Base-by-base conservation (phyloP, 2,888 invertebrate genomes). In the Meta bourneti region DNA sequence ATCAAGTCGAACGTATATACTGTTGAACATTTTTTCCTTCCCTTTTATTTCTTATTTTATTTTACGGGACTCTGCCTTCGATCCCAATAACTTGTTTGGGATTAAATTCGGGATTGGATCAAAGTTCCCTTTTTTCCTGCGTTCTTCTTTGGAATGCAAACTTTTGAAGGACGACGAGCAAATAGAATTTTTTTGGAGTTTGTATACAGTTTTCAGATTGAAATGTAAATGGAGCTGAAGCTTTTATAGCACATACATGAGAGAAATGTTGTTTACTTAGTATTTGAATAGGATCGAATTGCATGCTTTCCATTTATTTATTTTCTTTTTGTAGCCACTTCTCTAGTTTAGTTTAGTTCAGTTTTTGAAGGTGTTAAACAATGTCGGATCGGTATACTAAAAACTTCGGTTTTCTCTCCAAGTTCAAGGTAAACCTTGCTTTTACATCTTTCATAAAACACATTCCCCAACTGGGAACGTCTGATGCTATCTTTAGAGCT, bases 51-150 rank as follows among this genome's bases (percentile, higher is more conserved):
- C 51, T 72, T n/a, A 20, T 90, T 84, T 85, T 79, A 74, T 90
- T 90, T 20, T 80, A 34, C 74, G 51, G 19, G 52, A n/a, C 49
- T 20, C 52, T 20, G 79, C 16, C 49, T 85, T 80, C 61, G 19
- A 77, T 75, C 75, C 8, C 70, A 34, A 61, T 83, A 91, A 78
- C 87, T 91, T 86, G 61, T 77, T 87, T 70, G 72, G 87, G 87
- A 91, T 91, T 90, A 91, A 91, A 91, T 91, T 91, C 51, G 13
- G 83, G 87, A 87, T 82, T 82, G 72, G 82, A 91, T 87, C 87
- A 87, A 72, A 70, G 82, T 75, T 70, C 48, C 13, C 78, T 77
- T 80, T 86, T 83, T 78, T 48, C 19, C 20, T n/a, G 11, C 54
- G 13, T 48, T 61, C 48, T 19, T 74, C 20, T 75, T 81, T 71